These are phyloP conservation scores for Tyrophagus putrescentiae DNA, from an alignment of 1,140 invertebrate genomes.

Conservation along the genomic window DNA sequence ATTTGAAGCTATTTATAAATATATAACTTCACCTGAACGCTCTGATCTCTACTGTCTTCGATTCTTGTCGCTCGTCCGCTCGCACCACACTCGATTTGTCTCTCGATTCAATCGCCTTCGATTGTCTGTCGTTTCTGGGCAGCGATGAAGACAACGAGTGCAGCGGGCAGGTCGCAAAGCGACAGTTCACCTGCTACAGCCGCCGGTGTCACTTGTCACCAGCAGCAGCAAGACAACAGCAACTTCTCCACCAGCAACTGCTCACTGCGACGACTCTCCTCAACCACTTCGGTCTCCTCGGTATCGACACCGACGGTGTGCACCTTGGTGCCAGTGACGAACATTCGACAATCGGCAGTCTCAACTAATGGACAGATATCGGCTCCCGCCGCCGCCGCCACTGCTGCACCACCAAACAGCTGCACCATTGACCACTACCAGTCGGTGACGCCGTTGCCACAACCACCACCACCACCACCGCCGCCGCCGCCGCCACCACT, in stretches of 20 bases:
- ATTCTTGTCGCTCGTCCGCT: too few relatives aligned
- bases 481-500: not conserved
- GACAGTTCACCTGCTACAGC: not conserved
- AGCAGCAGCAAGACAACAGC: not conserved
- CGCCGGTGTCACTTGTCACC: not conserved
- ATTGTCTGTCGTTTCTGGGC: not conserved
- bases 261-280: not conserved
- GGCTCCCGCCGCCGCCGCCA: not conserved
- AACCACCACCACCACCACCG: not conserved
- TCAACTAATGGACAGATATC: too few relatives aligned
- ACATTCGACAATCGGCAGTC: too few relatives aligned
- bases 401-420: not conserved
- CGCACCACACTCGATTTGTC: too few relatives aligned
- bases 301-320: slow-evolving; percentile 1
- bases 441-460: not conserved
- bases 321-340: not conserved
- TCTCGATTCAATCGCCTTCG: not conserved
- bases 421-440: too few relatives aligned
- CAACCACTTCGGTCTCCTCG: not conserved
- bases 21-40: not conserved
- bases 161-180: not conserved
- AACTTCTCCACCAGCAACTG: too few relatives aligned
- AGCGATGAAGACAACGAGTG: not conserved
- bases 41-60: too few relatives aligned
- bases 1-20: not conserved